Evolutionary conservation across 1,140 invertebrate species (phyloP).

Genomic region (Lepidotrigona ventralis): DNA sequence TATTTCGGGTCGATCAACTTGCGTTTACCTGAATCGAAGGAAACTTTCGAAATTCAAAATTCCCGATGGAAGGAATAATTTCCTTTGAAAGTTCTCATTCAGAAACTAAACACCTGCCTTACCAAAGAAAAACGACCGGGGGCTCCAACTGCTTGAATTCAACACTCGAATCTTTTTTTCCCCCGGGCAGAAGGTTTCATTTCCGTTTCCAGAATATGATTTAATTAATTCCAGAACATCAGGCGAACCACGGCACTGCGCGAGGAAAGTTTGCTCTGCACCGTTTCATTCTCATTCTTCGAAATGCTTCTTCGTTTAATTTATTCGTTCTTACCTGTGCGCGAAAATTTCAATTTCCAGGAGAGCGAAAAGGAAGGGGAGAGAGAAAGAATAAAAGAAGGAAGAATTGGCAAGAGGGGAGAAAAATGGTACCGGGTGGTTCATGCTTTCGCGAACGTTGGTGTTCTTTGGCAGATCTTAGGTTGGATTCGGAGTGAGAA

Average conservation of each 20-base stretch:
- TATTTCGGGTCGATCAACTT: neutral
- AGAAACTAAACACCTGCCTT: neutral
- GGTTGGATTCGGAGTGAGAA: conserved; percentile 59
- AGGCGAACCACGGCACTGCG: too few relatives aligned
- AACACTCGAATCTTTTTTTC: neutral
- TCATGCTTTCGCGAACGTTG: conserved; percentile 64
- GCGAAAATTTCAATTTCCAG: neutral
- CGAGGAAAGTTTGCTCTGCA: neutral
- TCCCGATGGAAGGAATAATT: too few relatives aligned
- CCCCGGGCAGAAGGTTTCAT: neutral
- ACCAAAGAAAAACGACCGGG: neutral
- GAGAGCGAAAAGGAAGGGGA: neutral
- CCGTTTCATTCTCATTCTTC: neutral
- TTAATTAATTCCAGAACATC: neutral
- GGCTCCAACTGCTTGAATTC: neutral
- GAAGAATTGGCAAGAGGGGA: neutral
- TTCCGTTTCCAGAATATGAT: neutral
- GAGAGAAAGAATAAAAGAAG: too few relatives aligned
- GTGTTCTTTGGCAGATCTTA: conserved; percentile 58
- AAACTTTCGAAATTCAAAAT: neutral
- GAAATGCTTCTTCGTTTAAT: neutral
- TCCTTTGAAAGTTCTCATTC: neutral
- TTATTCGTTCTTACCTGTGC: neutral
- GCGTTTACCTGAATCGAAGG: neutral
- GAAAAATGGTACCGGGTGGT: neutral